These are phyloP conservation scores for Trachelus iudaicus DNA, from an alignment of 2,888 invertebrate species.

Conservation along the genomic window DNA sequence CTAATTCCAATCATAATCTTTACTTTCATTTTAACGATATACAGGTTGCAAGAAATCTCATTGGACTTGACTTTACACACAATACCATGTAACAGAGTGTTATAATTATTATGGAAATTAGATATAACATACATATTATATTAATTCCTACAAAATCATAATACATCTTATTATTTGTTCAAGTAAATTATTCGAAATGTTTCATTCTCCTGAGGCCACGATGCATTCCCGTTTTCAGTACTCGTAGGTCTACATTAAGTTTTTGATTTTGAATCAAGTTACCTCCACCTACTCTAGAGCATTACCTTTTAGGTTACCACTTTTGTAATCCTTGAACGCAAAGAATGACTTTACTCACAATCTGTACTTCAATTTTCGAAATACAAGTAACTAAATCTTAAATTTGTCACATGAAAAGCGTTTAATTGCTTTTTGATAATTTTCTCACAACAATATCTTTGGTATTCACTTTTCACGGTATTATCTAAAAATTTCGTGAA, in stretches of 20 bases:
- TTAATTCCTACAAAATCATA: not conserved
- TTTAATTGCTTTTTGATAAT: not conserved
- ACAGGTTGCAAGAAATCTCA: not conserved
- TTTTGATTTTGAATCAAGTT: too few species aligned
- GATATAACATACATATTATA: not conserved
- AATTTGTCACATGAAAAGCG: not conserved
- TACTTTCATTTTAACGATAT: not conserved
- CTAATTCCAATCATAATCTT: not conserved
- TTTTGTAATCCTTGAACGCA: not conserved
- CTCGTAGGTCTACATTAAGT: not conserved
- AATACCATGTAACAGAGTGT: not conserved
- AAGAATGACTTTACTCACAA: not conserved
- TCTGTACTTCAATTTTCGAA: not conserved
- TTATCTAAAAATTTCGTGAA: not conserved
- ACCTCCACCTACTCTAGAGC: not conserved
- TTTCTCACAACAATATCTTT: not conserved
- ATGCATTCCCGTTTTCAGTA: not conserved
- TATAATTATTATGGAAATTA: not conserved
- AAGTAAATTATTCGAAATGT: not conserved
- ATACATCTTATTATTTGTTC: not conserved
- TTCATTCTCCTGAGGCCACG: accelerated
- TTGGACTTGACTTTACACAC: not conserved
- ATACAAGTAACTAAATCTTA: not conserved
- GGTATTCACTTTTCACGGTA: not conserved
- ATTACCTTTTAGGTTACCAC: not conserved